These are phyloP conservation scores for Cinclus cinclus DNA, from an alignment of 2,113 vertebrate genomes.

Conservation along the genomic window DNA sequence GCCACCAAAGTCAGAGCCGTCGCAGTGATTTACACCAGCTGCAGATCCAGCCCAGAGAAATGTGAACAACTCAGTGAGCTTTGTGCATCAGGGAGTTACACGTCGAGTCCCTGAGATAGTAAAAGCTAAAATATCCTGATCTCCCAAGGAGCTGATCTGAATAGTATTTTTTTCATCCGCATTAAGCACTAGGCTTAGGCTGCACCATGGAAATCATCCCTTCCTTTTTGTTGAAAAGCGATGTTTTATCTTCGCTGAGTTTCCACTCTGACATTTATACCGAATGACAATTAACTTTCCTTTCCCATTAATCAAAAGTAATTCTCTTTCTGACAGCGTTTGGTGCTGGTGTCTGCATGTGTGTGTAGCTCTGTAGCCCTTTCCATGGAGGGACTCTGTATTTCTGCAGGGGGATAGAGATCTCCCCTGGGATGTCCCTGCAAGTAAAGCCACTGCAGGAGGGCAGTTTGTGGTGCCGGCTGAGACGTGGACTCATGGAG, in stretches of 20 bases:
- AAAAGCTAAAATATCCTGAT: constrained; percentile 8
- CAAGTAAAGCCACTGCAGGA: accelerated
- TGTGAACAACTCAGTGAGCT: neutral
- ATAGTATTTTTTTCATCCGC: neutral
- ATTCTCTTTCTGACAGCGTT: neutral
- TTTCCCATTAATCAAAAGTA: constrained; percentile 45
- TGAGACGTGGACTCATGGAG: accelerated
- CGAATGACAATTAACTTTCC: constrained; percentile 40
- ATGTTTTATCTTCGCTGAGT: constrained; percentile 11
- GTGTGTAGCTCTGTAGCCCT: neutral
- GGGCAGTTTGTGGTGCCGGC: neutral
- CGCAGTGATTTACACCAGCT: constrained; percentile 49
- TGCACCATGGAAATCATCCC: neutral
- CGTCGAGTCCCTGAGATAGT: neutral
- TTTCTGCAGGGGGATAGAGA: neutral
- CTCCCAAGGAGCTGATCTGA: neutral
- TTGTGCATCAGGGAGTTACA: neutral
- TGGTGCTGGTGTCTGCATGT: neutral
- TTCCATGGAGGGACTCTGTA: neutral
- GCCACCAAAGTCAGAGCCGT: constrained; percentile 1
- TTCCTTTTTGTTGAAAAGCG: neutral
- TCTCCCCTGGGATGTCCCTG: neutral
- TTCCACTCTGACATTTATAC: constrained; percentile 37
- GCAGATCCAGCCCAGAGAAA: neutral
- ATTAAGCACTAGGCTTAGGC: constrained; percentile 1